Evolutionary conservation across 2,113 vertebrate genomes (phyloP).

Genomic region (Pavo muticus): DNA sequence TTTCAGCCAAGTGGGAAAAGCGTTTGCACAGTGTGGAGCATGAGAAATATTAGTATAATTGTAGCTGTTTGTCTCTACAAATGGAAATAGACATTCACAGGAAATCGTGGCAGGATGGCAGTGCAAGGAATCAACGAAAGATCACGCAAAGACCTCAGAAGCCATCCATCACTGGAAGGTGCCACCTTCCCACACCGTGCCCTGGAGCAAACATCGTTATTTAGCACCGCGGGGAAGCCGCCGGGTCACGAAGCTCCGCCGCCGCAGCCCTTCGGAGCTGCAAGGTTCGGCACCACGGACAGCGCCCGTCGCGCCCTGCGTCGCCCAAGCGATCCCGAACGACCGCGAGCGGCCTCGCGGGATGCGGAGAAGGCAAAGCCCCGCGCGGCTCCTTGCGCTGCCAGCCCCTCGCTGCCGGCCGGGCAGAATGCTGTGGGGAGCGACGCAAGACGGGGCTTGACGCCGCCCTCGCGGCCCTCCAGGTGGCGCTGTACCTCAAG

Average conservation of each 20-base stretch:
- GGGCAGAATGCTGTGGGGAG: no score
- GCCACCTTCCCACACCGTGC: no score
- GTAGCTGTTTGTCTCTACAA: background rate
- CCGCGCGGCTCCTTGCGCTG: background rate
- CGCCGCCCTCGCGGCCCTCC: background rate
- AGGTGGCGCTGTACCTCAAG: slow-evolving; percentile 71
- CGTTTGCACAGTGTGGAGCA: background rate
- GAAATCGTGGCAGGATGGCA: background rate
- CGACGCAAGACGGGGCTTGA: rapidly evolving
- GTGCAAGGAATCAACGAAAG: background rate
- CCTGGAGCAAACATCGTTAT: background rate
- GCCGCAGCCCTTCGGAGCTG: no score
- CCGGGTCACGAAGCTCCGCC: background rate
- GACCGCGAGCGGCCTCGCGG: no score
- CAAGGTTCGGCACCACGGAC: slow-evolving; percentile 60
- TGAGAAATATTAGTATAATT: background rate
- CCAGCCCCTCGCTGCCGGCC: no score
- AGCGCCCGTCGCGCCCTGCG: background rate
- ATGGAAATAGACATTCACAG: background rate
- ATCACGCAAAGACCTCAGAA: background rate
- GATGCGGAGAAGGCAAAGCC: background rate
- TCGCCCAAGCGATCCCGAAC: background rate
- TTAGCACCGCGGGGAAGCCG: background rate
- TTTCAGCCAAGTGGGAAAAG: background rate
- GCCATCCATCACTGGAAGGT: background rate